Evolutionary conservation across 2,888 invertebrate species (phyloP), one percentile per base, ranked within the genome.

Genomic region (Drosophila formosana): DNA sequence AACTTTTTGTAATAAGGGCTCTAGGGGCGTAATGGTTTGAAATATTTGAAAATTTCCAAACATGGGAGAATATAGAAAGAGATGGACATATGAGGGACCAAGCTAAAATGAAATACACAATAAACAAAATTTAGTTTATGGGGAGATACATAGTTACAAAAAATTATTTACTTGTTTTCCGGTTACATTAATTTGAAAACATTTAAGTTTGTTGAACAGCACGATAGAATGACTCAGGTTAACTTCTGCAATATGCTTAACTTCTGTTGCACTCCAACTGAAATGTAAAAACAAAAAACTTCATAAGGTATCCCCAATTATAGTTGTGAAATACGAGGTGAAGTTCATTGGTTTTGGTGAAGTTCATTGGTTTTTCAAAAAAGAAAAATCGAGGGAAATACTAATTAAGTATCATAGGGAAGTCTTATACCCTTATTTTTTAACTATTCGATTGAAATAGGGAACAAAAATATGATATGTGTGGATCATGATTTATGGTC

Each of bases 11-110:
- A 96, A 88, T 43, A 97, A 90, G 0, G 97, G 96, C 11, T 95
- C 95, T 3, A 96, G 82, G 0, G 98, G 98, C 0, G 96, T 96
- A 2, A 97, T 95, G 0, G 95, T 95, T 90, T 97, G 97, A 0
- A 96, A 91, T 26, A 96, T 94, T 51, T 95, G 93, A 63, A 95
- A 90, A 0, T 93, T 92, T 0, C 96, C 95, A 6, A 96, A 90
- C 23, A 68, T 58, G 0, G 93, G 90, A 0, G 95, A 94, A 0
- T 94, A 85, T 75, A 97, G 92, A 11, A 93, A 90, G 2, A 98
- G 92, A 18, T 96, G 95, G 0, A 97, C 97, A 80, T 96, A 95
- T 0, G 95, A 96, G 0, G 97, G 97, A 0, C 97, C 97, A 71
- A 95, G 93, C 94, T 95, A 56, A 25, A 65, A 46, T 6, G 4